A percentile compares a stretch with the other conserved stretches of the same genome.
Evolutionary conservation across 37 sponge, comb jelly and placozoan species (phyloP).

Genomic region (Aplysina aerophoba): DNA sequence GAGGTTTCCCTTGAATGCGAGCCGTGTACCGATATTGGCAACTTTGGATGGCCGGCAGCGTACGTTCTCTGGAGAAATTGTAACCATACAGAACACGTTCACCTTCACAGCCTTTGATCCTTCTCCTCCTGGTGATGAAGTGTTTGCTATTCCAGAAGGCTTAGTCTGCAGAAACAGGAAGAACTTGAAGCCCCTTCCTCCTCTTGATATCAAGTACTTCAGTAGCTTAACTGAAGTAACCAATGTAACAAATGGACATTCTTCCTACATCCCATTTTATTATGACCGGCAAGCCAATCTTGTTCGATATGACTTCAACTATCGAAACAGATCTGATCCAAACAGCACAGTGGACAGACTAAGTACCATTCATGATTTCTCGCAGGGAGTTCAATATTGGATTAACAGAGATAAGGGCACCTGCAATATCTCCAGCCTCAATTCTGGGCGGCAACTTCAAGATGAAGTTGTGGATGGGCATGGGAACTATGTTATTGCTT

Average conservation of each 20-base stretch:
- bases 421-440: conserved; percentile 14
- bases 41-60: not conserved
- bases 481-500: conserved; percentile 2
- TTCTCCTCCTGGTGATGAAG: conserved; percentile 47
- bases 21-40: not conserved
- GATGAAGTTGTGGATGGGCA: conserved; percentile 16
- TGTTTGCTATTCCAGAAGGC: conserved; percentile 56
- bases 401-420: conserved; percentile 20
- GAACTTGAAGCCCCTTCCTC: not conserved
- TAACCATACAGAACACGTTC: conserved; percentile 4
- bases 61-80: not conserved
- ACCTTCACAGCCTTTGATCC: conserved; percentile 31
- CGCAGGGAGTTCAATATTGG: conserved; percentile 41
- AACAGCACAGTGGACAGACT: not conserved
- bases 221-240: not conserved
- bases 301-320: not conserved
- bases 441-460: not conserved
- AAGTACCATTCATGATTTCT: conserved; percentile 55
- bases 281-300: conserved; percentile 16
- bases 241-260: too few species aligned
- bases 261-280: not conserved
- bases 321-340: too few species aligned
- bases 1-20: not conserved
- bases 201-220: conserved; percentile 1
- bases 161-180: conserved; percentile 45